Base-by-base conservation (phyloP, 2,888 invertebrate species). In the Brenthis daphne region DNA sequence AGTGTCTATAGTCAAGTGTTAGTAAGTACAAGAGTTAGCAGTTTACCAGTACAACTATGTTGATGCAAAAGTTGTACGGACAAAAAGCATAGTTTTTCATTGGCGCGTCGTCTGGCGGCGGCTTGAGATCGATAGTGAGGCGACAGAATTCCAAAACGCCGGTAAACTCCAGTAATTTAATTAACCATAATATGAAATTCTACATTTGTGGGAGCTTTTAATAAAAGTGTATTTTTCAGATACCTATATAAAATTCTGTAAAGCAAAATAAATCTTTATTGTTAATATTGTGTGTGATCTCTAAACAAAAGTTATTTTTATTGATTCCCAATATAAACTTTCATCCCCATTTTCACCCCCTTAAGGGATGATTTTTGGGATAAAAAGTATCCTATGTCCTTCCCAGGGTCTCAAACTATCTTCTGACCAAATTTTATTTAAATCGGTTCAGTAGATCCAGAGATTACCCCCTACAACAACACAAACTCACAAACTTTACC, bases 51-150 rank as follows among this genome's bases (percentile, higher is more conserved):
- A 51, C 53, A 16, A 66, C 47, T 69, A 55, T 37, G 54, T 50
- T 67, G 64, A 65, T 63, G 68, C 63, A 71, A 65, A 70, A 70
- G 65, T 72, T 67, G 69, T 65, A 37, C 65, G 51, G 61, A 67
- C 73, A 71, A 86, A 87, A 85, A 86, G 82, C 81, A 85, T 87
- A 87, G 88, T 88, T 89, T 89, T 90, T 87, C 85, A 83, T 83
- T 80, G 86, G 80, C 88, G 85, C 88, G 84, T 79, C 81, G 90
- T 88, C 89, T 89, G 80, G 87, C 83, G 74, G 78, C 81, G 75
- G 80, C 79, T 74, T 73, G 77, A 81, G 86, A 89, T 91, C 91
- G 86, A 90, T 91, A 87, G 68, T 76, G 76, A 68, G 65, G 73
- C 77, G 73, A 77, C 82, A 83, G 83, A 85, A 84, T 80, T 79